phyloP scores from a whole-genome alignment of 2,888 invertebrate species.

The Eristalinus aeneus region DNA sequence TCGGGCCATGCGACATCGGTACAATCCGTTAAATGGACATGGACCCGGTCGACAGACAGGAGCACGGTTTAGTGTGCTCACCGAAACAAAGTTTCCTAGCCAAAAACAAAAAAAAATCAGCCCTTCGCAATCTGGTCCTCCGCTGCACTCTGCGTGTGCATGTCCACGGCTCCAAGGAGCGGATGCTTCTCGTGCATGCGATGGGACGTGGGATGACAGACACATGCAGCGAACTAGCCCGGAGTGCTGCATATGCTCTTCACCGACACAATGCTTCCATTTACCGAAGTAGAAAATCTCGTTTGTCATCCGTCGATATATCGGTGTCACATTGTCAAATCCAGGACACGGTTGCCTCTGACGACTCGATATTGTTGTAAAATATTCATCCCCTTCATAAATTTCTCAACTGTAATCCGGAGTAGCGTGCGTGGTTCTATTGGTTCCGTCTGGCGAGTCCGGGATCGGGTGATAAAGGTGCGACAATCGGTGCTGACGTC shows the following conservation, averaged over 20 bases:
- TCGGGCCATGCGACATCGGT: constrained; percentile 28
- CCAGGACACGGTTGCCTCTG: constrained; percentile 61
- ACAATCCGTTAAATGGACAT: not conserved
- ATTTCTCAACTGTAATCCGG: constrained; percentile 41
- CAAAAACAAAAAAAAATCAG: constrained; percentile 34
- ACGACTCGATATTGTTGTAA: constrained; percentile 68
- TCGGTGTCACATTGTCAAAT: constrained; percentile 67
- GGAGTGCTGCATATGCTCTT: constrained; percentile 40
- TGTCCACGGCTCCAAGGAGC: constrained; percentile 46
- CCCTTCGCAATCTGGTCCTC: too few species aligned
- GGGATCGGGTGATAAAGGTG: constrained; percentile 53
- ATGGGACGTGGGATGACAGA: constrained; percentile 11
- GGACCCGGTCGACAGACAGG: not conserved
- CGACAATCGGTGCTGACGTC: constrained; percentile 29
- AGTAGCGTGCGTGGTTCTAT: not conserved
- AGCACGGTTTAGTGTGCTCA: not conserved
- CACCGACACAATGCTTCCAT: constrained; percentile 61
- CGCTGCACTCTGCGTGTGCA: not conserved
- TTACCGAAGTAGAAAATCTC: constrained; percentile 69
- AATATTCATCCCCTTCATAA: constrained; percentile 68
- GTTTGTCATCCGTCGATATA: constrained; percentile 70
- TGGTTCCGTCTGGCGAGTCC: not conserved
- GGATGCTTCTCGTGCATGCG: not conserved
- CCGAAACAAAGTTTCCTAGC: constrained; percentile 30
- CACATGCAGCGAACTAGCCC: constrained; percentile 12